Conservation (phyloP, 2,888 invertebrate species). For the Polydrusus tereticollis region DNA sequence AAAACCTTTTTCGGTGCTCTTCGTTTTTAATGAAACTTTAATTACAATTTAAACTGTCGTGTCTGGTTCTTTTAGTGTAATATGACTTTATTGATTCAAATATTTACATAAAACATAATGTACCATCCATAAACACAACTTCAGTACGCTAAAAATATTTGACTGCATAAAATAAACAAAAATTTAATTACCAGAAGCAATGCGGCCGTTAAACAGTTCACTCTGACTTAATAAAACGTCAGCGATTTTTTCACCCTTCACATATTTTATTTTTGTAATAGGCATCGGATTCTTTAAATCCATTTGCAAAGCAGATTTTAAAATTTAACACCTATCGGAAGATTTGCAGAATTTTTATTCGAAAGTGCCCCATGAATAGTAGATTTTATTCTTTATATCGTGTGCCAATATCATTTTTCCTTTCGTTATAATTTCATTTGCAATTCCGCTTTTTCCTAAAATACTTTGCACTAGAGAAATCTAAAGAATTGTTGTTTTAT, state of each 20-base stretch:
- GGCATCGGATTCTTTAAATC: constrained; percentile 6
- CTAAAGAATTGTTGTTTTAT: neutral
- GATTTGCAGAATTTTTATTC: constrained; percentile 10
- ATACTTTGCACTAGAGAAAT: neutral
- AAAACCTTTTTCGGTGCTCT: neutral
- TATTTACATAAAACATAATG: constrained; percentile 3
- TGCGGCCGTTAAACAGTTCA: constrained; percentile 1
- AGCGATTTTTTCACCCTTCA: constrained; percentile 12
- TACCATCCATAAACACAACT: neutral
- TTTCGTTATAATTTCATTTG: neutral
- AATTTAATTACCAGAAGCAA: neutral
- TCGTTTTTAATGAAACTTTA: neutral
- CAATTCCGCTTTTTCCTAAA: constrained; percentile 4
- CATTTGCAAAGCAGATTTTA: constrained; percentile 21
- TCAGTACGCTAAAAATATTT: constrained; percentile 6
- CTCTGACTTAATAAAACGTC: neutral
- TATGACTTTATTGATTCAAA: neutral
- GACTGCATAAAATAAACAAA: constrained; percentile 7
- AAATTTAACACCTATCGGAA: constrained; percentile 21
- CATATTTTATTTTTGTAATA: constrained; percentile 13
- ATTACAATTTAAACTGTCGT: neutral
- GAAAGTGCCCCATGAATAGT: constrained; percentile 16
- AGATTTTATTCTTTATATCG: constrained; percentile 8
- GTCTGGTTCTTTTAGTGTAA: neutral
- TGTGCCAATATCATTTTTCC: constrained; percentile 7